Evolutionary conservation across 2,888 invertebrate genomes (phyloP).

Genomic region (Notocelia uddmanniana): DNA sequence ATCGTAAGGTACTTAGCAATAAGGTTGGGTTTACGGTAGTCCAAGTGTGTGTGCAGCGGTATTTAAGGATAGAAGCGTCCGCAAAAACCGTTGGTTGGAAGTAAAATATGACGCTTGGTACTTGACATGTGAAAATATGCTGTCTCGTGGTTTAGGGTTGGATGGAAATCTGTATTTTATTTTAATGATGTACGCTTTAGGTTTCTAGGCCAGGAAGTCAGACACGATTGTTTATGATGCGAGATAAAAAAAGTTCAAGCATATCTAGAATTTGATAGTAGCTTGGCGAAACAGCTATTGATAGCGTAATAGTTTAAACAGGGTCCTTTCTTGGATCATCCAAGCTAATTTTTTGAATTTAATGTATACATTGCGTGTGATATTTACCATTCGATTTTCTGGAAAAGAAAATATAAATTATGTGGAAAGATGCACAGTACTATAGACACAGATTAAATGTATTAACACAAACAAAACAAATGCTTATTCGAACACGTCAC

Average conservation of each 20-base stretch:
- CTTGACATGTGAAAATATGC: slow-evolving; percentile 43
- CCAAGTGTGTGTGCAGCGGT: neutral
- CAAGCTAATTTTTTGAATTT: too few relatives aligned
- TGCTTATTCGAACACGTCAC: too few relatives aligned
- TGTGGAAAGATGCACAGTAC: too few relatives aligned
- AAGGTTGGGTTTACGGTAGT: neutral
- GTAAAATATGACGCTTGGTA: slow-evolving; percentile 40
- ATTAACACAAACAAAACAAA: too few relatives aligned
- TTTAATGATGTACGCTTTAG: slow-evolving; percentile 35
- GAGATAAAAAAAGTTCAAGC: neutral
- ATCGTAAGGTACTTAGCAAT: neutral
- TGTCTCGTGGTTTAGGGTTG: slow-evolving; percentile 28
- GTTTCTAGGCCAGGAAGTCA: slow-evolving; percentile 9
- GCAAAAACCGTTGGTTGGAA: slow-evolving; percentile 37
- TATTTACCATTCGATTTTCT: too few relatives aligned
- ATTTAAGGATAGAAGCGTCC: slow-evolving; percentile 1
- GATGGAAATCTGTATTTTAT: slow-evolving; percentile 36
- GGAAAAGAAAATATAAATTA: too few relatives aligned
- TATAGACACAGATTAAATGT: too few relatives aligned
- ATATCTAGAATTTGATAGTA: too few relatives aligned
- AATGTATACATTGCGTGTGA: too few relatives aligned
- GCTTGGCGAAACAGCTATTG: too few relatives aligned
- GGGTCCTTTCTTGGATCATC: too few relatives aligned
- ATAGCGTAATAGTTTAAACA: neutral
- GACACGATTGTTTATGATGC: neutral